Evolutionary conservation across 1,140 invertebrate species (phyloP).

Genomic region (Cepaea nemoralis): DNA sequence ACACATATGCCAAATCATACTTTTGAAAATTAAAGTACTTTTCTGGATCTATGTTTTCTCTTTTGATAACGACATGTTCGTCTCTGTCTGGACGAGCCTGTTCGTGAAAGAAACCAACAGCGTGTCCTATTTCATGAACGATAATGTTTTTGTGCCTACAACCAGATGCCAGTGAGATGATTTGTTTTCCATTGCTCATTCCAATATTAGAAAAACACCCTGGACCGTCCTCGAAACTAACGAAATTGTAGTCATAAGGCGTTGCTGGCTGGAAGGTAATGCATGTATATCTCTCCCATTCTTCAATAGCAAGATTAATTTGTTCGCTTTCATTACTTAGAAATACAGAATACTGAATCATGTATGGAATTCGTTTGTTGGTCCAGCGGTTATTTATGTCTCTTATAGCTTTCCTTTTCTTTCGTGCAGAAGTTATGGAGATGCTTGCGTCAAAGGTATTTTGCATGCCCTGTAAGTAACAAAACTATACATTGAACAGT

Average conservation of each 20-base stretch:
- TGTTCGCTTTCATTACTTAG: neutral
- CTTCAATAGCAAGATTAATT: neutral
- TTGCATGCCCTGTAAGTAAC: too few species aligned
- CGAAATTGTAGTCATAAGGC: neutral
- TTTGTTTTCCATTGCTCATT: neutral
- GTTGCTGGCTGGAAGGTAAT: neutral
- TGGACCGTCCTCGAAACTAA: neutral
- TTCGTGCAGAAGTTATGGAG: too few species aligned
- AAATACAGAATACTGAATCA: neutral
- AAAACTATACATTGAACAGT: too few species aligned
- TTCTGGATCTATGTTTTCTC: conserved; percentile 57
- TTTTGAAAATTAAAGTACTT: conserved; percentile 96
- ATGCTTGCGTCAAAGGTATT: too few species aligned
- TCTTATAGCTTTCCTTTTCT: conserved; percentile 24
- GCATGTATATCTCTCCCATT: neutral
- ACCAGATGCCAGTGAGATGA: neutral
- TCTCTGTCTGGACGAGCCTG: conserved; percentile 71
- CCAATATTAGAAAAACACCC: neutral
- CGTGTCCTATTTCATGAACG: conserved; percentile 66
- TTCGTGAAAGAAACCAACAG: conserved; percentile 77
- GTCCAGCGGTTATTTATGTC: neutral
- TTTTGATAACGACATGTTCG: conserved; percentile 63
- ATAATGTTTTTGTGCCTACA: conserved; percentile 53
- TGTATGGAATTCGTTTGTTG: neutral
- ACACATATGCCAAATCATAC: conserved; percentile 90